Percentiles rank a stretch among this genome's conserved stretches.
Conservation (phyloP, 2,797 vertebrate species). For the Streptopelia turtur region DNA sequence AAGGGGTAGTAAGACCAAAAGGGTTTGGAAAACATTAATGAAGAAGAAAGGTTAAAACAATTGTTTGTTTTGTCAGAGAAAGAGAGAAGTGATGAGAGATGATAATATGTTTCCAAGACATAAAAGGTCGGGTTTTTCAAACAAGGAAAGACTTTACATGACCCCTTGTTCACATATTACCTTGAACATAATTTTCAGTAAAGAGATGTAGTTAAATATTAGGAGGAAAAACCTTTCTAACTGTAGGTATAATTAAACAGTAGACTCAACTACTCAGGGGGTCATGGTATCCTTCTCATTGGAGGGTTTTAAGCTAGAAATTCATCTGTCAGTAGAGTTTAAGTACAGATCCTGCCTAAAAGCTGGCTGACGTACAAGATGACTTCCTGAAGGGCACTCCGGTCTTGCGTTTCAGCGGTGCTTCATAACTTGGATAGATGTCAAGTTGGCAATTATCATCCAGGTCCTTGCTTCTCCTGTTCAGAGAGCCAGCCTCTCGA, state of each 20-base stretch:
- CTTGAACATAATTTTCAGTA: rapidly evolving
- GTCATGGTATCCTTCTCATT: not conserved
- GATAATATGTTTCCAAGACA: not conserved
- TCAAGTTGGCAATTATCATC: rapidly evolving
- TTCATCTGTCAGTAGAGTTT: not conserved
- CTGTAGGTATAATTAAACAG: not conserved
- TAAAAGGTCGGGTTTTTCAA: not conserved
- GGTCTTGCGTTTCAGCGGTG: not conserved
- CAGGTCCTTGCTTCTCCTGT: not conserved
- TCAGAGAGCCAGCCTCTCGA: not conserved
- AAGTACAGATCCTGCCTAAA: not conserved
- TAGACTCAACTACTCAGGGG: not conserved
- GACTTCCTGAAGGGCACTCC: not conserved
- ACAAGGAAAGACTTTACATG: rapidly evolving
- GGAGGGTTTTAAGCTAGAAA: not conserved
- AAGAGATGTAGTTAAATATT: not conserved
- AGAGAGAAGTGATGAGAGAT: not conserved
- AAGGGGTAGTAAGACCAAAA: not conserved
- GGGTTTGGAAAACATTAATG: not conserved
- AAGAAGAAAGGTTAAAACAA: not conserved
- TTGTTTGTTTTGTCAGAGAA: not conserved
- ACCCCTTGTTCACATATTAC: not conserved
- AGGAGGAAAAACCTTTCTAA: not conserved
- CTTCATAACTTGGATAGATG: not conserved
- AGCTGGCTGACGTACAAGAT: not conserved